Evolutionary conservation across 2,113 vertebrate species (phyloP), one percentile per base, ranked within the genome.

Genomic region (Micronisus gabar): DNA sequence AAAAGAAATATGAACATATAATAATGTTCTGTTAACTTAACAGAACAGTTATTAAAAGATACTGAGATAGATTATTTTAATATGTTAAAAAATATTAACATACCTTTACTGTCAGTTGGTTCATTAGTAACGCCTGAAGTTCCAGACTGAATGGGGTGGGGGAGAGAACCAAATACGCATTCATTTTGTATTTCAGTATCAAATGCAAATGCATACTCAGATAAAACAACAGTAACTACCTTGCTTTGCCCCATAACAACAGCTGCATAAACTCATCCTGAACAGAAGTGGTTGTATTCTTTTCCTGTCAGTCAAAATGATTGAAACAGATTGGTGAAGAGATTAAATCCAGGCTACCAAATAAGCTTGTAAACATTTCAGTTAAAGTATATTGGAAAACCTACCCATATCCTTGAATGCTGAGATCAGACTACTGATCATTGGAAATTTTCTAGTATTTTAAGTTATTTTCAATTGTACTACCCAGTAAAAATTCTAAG

Each of bases 261-360:
- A 99, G 98, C 96, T 99, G 99, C 98, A 99, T 98, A 95, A 99
- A 99, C 94, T 99, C 99, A 97, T 99, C 99, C 62, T 99, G 99
- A 86, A 99, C 99, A 83, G 99, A 99, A 38, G 99, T 99, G 50
- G 98, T 99, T 66, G 99, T 99, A 95, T 99, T 99, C 97, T 99
- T 99, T 95, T 99, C 99, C 99, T 99, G 95, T 43, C 93, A 95
- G 91, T 90, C 30, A 85, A 90, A 95, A 95, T 50, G 81, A 93
- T 47, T 65, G 53, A 59, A 71, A 95, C 23, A 86, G 9, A 72
- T 55, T 50, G 71, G 59, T 86, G 68, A 93, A 93, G 59, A 91
- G 59, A 83, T 74, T 79, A 96, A 90, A 92, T 61, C 53, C 55
- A 89, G 65, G 52, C 62, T 81, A 67, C 36, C n/a, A 90, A 86